Conservation (phyloP, 2,797 vertebrate genomes). For the Sphaeramia orbicularis region DNA sequence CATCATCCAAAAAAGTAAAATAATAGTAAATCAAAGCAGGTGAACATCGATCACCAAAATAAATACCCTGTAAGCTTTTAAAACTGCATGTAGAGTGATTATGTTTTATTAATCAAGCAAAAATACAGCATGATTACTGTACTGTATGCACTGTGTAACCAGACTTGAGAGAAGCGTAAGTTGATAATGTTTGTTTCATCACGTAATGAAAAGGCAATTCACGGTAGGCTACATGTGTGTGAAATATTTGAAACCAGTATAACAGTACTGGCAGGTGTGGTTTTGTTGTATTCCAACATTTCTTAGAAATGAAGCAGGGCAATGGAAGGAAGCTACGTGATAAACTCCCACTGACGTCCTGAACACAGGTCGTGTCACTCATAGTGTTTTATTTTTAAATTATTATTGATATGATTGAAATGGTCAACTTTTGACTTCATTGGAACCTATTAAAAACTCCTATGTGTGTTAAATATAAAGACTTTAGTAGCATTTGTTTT, state of each 20-base stretch:
- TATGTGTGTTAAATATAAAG: constrained; percentile 67
- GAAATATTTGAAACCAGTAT: constrained; percentile 36
- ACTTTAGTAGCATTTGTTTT: constrained; percentile 65
- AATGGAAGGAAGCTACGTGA: constrained; percentile 23
- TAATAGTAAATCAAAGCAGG: constrained; percentile 17
- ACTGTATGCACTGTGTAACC: constrained; percentile 6
- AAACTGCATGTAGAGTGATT: constrained; percentile 12
- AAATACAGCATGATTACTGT: constrained; percentile 6
- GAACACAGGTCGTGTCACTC: not conserved
- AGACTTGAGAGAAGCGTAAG: constrained; percentile 23
- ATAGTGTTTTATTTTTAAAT: not conserved
- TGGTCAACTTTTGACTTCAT: constrained; percentile 40
- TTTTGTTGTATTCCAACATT: constrained; percentile 44
- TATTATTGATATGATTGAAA: constrained; percentile 56
- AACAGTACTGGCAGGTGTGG: constrained; percentile 18
- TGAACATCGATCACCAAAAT: constrained; percentile 9
- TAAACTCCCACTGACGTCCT: constrained; percentile 12
- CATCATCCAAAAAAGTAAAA: constrained; percentile 24
- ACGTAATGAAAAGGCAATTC: constrained; percentile 62
- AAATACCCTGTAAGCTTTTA: constrained; percentile 35
- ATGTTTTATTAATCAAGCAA: constrained; percentile 19
- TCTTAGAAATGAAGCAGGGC: constrained; percentile 58
- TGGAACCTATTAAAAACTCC: constrained; percentile 56
- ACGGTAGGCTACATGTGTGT: constrained; percentile 66
- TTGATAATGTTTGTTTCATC: constrained; percentile 14